Conservation (phyloP, 1,140 invertebrate species). For the Bradynema listronoti region DNA sequence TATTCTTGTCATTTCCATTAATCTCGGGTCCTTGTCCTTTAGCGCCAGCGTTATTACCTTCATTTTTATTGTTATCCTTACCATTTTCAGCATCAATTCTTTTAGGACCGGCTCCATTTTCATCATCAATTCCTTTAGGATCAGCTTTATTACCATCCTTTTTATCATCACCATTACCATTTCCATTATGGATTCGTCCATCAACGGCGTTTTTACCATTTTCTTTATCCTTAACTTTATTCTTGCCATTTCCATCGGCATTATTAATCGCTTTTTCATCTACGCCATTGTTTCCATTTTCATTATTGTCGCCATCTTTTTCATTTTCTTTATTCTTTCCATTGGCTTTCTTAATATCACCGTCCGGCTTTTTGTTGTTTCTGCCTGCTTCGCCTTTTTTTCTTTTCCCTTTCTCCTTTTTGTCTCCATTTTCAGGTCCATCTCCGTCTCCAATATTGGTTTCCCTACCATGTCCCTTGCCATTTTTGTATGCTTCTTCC, state of each 20-base stretch:
- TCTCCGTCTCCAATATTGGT: neutral
- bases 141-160: neutral
- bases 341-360: neutral
- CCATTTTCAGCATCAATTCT: neutral
- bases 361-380: constrained; percentile 14
- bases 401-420: constrained; percentile 1
- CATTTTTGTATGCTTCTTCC: neutral
- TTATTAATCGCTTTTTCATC: constrained; percentile 9
- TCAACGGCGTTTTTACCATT: neutral
- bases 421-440: constrained; percentile 15
- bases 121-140: neutral
- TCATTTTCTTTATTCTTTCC: neutral
- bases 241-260: constrained; percentile 6
- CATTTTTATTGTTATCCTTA: neutral
- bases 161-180: constrained; percentile 3
- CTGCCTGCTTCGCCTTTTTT: constrained; percentile 19
- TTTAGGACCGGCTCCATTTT: neutral
- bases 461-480: neutral
- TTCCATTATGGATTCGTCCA: neutral
- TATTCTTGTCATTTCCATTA: constrained; percentile 3
- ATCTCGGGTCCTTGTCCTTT: neutral
- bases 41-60: neutral
- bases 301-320: constrained; percentile 6
- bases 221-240: constrained; percentile 7
- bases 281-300: neutral